Conservation (phyloP, 2,797 vertebrate species). For the Cetoscarus ocellatus region DNA sequence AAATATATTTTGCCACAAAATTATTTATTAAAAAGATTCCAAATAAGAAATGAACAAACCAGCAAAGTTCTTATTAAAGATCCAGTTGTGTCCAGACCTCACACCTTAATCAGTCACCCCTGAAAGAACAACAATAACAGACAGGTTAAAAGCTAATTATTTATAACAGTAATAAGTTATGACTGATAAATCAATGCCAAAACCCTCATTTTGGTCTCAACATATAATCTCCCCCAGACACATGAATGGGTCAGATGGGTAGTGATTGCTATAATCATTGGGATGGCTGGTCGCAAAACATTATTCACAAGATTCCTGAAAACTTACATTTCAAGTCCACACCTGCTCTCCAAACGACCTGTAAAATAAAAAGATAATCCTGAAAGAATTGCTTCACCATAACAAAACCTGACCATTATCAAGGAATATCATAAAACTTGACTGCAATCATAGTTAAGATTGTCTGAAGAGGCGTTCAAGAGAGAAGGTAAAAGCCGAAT, state of each 20-base stretch:
- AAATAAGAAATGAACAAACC: neutral
- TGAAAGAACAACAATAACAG: constrained; percentile 27
- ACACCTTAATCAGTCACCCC: constrained; percentile 4
- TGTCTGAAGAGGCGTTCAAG: neutral
- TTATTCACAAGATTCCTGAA: constrained; percentile 22
- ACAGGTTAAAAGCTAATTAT: accelerated
- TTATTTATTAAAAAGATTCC: no score
- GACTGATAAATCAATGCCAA: neutral
- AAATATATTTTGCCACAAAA: neutral
- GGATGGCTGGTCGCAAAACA: constrained; percentile 50
- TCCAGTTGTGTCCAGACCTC: neutral
- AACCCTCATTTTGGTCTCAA: constrained; percentile 73
- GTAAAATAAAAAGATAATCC: no score
- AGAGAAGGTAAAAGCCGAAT: neutral
- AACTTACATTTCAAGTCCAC: neutral
- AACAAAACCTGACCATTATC: neutral
- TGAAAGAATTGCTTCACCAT: no score
- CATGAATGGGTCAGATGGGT: constrained; percentile 83
- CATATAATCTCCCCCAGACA: constrained; percentile 77
- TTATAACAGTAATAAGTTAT: neutral
- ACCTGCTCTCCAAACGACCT: no score
- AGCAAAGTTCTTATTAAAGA: neutral
- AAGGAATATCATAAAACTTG: no score
- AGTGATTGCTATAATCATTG: constrained; percentile 86
- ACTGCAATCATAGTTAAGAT: no score